These are phyloP conservation scores for Tinamus guttatus DNA, from an alignment of 2,113 vertebrate species.

Conservation along the genomic window DNA sequence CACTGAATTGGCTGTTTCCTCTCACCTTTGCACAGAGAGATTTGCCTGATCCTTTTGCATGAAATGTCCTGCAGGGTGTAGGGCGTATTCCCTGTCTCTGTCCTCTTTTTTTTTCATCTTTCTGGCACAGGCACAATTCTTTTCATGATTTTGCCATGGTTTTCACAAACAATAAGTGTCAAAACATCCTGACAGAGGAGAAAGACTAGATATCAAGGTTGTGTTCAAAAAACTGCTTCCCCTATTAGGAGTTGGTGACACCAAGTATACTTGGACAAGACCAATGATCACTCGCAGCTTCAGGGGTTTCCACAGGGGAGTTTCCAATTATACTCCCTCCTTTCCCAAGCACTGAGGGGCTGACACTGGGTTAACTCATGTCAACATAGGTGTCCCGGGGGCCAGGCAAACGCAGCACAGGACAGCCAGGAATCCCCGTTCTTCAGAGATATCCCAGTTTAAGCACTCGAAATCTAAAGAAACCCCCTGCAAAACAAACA, in stretches of 20 bases:
- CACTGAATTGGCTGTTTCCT: conserved; percentile 9
- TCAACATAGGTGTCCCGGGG: neutral
- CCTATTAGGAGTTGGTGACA: neutral
- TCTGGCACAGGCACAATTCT: neutral
- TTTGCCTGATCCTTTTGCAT: neutral
- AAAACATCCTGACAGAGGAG: neutral
- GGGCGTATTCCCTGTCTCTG: neutral
- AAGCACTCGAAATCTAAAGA: neutral
- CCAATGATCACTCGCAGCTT: neutral
- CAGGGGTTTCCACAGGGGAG: neutral
- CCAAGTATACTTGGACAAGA: neutral
- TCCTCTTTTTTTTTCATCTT: neutral
- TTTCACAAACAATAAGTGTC: neutral
- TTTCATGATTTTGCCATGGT: neutral
- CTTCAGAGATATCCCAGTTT: neutral
- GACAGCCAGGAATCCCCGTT: neutral
- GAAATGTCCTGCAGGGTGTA: neutral
- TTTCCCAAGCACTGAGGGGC: neutral
- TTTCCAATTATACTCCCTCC: neutral
- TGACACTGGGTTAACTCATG: neutral
- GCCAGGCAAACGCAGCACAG: neutral
- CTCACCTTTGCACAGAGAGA: neutral
- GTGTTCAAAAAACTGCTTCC: neutral
- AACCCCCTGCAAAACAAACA: neutral
- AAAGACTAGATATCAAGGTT: neutral